Conservation (phyloP, 1,140 invertebrate species). For the Teleopsis dalmanni region DNA sequence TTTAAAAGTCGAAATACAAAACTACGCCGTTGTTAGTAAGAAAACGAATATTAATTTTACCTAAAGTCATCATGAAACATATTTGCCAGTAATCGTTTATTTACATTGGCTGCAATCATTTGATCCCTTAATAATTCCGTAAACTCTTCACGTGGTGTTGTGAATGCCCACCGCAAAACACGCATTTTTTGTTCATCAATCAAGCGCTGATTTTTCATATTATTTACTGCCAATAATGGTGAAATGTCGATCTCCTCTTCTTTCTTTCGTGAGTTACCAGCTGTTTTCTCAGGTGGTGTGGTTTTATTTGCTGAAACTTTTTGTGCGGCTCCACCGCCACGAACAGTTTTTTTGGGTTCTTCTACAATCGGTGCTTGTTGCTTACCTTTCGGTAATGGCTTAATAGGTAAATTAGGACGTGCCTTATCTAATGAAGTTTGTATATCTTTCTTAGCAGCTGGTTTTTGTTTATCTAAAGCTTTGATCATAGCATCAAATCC, state of each 20-base stretch:
- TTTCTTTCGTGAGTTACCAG: conserved; percentile 60
- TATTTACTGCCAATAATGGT: conserved; percentile 74
- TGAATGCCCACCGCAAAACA: conserved; percentile 94
- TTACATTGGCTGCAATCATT: conserved; percentile 81
- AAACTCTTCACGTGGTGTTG: conserved; percentile 85
- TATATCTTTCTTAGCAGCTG: conserved; percentile 74
- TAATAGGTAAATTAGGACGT: conserved; percentile 72
- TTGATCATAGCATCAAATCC: conserved; percentile 77
- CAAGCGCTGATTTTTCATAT: conserved; percentile 81
- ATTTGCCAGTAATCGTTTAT: conserved; percentile 75
- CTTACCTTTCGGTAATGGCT: conserved; percentile 62
- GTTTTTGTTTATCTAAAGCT: conserved; percentile 76
- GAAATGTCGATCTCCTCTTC: conserved; percentile 80
- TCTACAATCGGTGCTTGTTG: conserved; percentile 38
- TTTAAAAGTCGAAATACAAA: too few relatives aligned
- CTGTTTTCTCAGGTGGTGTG: conserved; percentile 39
- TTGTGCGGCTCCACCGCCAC: conserved; percentile 47
- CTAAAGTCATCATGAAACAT: conserved; percentile 93
- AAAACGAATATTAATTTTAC: too few relatives aligned
- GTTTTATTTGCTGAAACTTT: conserved; percentile 30
- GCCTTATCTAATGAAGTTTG: conserved; percentile 77
- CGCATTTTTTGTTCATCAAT: conserved; percentile 90
- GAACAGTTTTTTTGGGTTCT: conserved; percentile 52
- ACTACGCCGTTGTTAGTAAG: not conserved
- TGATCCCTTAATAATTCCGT: conserved; percentile 85